Evolutionary conservation across 2,888 invertebrate genomes (phyloP).

Genomic region (Tridacna gigas): DNA sequence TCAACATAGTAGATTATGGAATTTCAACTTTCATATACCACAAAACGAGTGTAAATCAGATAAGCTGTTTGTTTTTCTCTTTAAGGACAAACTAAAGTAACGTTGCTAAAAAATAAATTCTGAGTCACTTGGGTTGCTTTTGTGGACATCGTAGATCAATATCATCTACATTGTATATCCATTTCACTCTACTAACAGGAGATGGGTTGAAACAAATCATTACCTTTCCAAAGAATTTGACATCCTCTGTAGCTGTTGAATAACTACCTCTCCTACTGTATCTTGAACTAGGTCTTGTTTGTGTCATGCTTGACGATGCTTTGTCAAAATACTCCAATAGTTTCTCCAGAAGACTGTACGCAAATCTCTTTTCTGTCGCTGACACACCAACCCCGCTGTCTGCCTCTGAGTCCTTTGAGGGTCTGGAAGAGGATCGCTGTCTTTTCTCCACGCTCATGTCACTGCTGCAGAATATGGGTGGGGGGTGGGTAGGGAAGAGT

Average conservation of each 20-base stretch:
- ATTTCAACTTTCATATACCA: too few relatives aligned
- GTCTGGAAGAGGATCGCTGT: slow-evolving; percentile 78
- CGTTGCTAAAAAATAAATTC: too few relatives aligned
- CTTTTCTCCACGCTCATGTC: slow-evolving; percentile 44
- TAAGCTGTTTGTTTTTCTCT: too few relatives aligned
- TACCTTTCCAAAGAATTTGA: slow-evolving; percentile 99
- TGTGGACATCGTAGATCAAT: too few relatives aligned
- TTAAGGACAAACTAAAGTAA: too few relatives aligned
- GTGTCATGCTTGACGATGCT: slow-evolving; percentile 96
- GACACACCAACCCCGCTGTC: slow-evolving; percentile 86
- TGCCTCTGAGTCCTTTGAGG: slow-evolving; percentile 79
- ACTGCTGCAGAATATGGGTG: slow-evolving; percentile 61
- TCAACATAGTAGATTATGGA: too few relatives aligned
- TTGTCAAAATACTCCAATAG: slow-evolving; percentile 98
- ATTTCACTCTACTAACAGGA: too few relatives aligned
- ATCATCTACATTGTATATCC: too few relatives aligned
- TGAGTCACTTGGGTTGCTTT: too few relatives aligned
- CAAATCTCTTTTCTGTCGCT: slow-evolving; percentile 96
- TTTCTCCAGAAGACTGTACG: slow-evolving; percentile 98
- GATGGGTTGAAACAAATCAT: neutral
- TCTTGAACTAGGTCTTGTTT: slow-evolving; percentile 94
- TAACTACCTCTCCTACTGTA: slow-evolving; percentile 92
- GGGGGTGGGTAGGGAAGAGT: slow-evolving; percentile 38
- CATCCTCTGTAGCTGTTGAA: slow-evolving; percentile 94
- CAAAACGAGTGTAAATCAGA: too few relatives aligned